Percentiles rank a stretch among this genome's conserved stretches.
Conservation (phyloP, 2,797 vertebrate genomes). For the Poeciliopsis paucimaculata region DNA sequence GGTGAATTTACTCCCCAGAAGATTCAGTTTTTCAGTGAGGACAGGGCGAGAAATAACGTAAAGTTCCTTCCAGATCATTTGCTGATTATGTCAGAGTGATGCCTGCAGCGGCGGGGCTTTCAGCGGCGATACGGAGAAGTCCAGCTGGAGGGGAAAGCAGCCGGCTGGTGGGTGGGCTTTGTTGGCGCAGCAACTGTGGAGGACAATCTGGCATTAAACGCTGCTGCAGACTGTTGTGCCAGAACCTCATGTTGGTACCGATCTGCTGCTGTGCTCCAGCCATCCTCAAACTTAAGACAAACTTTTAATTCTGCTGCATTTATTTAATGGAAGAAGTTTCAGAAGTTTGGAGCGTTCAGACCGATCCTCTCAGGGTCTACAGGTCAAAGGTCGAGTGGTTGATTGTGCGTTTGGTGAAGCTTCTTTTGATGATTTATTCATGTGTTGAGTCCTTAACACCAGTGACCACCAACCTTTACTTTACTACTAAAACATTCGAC, state of each 20-base stretch:
- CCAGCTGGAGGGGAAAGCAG: conserved; percentile 1
- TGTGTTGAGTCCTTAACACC: neutral
- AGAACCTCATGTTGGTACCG: neutral
- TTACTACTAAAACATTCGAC: neutral
- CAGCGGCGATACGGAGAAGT: neutral
- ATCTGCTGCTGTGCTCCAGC: neutral
- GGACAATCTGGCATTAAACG: neutral
- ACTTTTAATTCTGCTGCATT: neutral
- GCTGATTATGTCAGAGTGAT: neutral
- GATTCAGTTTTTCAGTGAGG: neutral
- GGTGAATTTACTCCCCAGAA: neutral
- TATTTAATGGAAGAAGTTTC: neutral
- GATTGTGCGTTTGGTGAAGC: neutral
- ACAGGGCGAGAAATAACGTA: neutral
- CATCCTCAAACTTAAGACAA: neutral
- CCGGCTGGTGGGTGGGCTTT: conserved; percentile 1
- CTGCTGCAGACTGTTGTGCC: neutral
- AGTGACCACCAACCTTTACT: neutral
- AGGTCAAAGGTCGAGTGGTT: neutral
- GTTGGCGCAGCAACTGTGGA: neutral
- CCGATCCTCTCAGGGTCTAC: neutral
- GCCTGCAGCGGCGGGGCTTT: neutral
- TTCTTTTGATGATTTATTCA: neutral
- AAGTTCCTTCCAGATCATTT: conserved; percentile 7
- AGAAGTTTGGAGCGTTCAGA: neutral